Conservation (phyloP, 53 echinoderm and acorn worm genomes). For the Arbacia lixula region DNA sequence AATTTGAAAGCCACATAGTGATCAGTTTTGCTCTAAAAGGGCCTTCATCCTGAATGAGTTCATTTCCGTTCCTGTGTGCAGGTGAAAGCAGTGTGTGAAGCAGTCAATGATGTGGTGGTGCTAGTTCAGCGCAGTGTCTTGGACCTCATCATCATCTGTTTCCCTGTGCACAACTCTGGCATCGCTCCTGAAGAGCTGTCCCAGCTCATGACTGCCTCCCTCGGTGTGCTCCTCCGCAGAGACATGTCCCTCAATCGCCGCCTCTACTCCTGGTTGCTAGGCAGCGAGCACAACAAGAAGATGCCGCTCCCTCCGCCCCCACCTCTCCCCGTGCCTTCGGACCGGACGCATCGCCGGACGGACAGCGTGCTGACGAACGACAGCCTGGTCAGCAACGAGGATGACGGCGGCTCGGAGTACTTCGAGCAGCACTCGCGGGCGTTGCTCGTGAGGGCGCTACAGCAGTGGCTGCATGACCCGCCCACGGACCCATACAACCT, state of each 20-base stretch:
- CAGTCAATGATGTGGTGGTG: constrained; percentile 85
- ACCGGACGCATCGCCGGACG: constrained; percentile 54
- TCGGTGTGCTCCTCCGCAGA: constrained; percentile 86
- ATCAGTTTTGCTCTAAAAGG: no score
- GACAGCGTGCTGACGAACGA: constrained; percentile 71
- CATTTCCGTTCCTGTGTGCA: no score
- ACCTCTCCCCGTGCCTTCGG: neutral
- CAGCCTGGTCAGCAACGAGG: constrained; percentile 82
- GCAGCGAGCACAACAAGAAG: constrained; percentile 46
- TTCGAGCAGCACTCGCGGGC: constrained; percentile 86
- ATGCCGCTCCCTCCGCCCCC: constrained; percentile 4
- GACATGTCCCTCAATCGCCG: constrained; percentile 98
- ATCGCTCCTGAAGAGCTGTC: constrained; percentile 60
- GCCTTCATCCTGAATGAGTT: no score
- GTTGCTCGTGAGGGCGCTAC: constrained; percentile 75
- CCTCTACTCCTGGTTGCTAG: constrained; percentile 92
- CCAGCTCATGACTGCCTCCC: constrained; percentile 77
- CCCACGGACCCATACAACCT: constrained; percentile 63
- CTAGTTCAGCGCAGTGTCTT: constrained; percentile 91
- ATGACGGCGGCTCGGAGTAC: constrained; percentile 66
- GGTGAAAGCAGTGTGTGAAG: constrained; percentile 87
- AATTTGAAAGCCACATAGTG: no score
- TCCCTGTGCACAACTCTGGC: constrained; percentile 79
- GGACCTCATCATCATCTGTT: constrained; percentile 85
- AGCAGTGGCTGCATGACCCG: constrained; percentile 75